Base-by-base conservation (phyloP, 2,888 invertebrate species). In the Oscheius sp. region DNA sequence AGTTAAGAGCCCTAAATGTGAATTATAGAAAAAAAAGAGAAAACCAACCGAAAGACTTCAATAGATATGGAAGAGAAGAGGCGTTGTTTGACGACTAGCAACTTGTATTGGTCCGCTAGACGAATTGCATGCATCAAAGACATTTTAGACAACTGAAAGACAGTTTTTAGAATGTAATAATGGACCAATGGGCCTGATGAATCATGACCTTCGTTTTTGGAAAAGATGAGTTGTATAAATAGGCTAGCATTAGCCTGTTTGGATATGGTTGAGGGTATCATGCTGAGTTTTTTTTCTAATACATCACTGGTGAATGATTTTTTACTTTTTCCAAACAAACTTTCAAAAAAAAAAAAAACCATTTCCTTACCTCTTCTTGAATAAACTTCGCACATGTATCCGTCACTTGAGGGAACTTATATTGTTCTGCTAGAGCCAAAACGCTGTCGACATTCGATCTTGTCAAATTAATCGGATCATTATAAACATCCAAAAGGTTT, bases 51-150 rank as follows among this genome's bases (percentile, higher is more conserved):
- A 59, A 74, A 74, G 22, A 74, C 66, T 33, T 76, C 71, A 28
- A 76, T 64, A n/a, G 68, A 68, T 9, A 76, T 72, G 20, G 70
- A 62, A n/a, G 68, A 67, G 38, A 76, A 71, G 12, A 76, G 62
- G 8, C 54, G 38, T 36, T 68, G 66, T 61, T 72, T 75, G 38
- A 72, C 47, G 5, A 33, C 12, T 2, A 22, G 2, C 30, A 75
- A 30, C 44, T 67, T 62, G 33, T 63, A 56, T 45, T 65, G 49
- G 28, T 76, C 76, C 22, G 76, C 72, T 57, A 76, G 63, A 49
- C 70, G 69, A 57, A 76, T 67, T 2, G 76, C 74, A 32, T 72
- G 69, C 76, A 72, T 71, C n/a, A 74, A 26, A 17, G 72, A 74
- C 17, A 28, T 12, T 26, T 63, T 49, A 5, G 76, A 69, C 20